These are phyloP conservation scores for Setipinna tenuifilis DNA, from an alignment of 2,797 vertebrate genomes.

Conservation along the genomic window DNA sequence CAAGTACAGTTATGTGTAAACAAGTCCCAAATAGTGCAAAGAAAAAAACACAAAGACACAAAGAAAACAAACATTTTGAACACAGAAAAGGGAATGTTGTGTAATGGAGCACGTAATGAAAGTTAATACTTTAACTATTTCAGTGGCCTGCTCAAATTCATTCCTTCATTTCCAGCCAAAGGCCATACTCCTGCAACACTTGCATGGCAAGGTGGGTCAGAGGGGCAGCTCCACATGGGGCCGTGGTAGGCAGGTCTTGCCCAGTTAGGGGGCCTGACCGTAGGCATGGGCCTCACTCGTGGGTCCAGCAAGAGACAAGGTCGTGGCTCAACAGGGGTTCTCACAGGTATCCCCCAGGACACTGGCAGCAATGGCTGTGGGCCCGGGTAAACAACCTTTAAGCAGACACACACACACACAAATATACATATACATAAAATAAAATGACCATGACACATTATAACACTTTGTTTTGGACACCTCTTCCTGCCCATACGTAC, in stretches of 20 bases:
- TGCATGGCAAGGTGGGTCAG: constrained; percentile 50
- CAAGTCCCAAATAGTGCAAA: too few relatives aligned
- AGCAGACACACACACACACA: background rate
- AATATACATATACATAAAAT: background rate
- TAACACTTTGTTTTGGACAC: background rate
- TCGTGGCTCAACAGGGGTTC: constrained; percentile 31
- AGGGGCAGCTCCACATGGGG: constrained; percentile 16
- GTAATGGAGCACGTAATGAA: constrained; percentile 45
- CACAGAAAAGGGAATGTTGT: too few relatives aligned
- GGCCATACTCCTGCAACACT: constrained; percentile 49
- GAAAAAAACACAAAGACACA: too few relatives aligned
- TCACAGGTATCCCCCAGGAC: constrained; percentile 1
- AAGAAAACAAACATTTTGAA: too few relatives aligned
- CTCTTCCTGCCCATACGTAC: background rate
- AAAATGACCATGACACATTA: background rate
- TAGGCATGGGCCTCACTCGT: constrained; percentile 51
- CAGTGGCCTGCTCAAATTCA: constrained; percentile 56
- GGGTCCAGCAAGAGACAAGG: constrained; percentile 60
- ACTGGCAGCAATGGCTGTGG: background rate
- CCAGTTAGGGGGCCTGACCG: constrained; percentile 61
- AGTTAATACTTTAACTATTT: constrained; percentile 62
- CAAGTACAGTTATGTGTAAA: too few relatives aligned
- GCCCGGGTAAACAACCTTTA: background rate
- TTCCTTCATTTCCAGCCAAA: constrained; percentile 50
- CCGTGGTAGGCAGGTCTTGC: constrained; percentile 55